Evolutionary conservation across 2,113 vertebrate genomes (phyloP).

Genomic region (Thymallus thymallus): DNA sequence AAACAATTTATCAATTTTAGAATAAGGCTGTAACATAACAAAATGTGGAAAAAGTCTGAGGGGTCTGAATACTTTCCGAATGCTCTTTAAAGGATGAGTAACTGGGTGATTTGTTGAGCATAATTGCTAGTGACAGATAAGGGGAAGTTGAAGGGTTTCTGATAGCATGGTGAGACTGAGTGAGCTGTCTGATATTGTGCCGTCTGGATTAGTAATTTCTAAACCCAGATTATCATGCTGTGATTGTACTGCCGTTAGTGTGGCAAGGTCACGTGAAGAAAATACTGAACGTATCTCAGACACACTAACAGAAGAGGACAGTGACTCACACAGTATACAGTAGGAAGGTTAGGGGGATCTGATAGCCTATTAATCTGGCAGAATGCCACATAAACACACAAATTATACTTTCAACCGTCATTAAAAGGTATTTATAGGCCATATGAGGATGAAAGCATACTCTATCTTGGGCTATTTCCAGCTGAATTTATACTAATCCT

Average conservation of each 20-base stretch:
- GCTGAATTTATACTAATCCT: no score
- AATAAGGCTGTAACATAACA: no score
- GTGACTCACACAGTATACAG: neutral
- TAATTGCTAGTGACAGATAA: constrained; percentile 8
- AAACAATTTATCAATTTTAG: no score
- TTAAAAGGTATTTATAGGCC: no score
- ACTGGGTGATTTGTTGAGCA: neutral
- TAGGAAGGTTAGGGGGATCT: neutral
- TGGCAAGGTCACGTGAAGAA: neutral
- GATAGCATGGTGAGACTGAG: neutral
- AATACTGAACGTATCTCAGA: no score
- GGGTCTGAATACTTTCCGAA: no score
- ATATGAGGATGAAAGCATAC: no score
- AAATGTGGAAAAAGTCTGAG: no score
- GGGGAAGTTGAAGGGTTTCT: neutral
- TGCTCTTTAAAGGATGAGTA: neutral
- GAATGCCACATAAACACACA: neutral
- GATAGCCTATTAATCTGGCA: neutral
- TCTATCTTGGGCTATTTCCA: no score
- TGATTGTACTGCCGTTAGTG: neutral
- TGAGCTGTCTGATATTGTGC: neutral
- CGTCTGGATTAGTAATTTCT: neutral
- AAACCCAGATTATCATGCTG: neutral
- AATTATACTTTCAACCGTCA: no score
- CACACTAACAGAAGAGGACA: neutral